These are phyloP conservation scores for Ditylenchus weischeri DNA, from an alignment of 2,888 invertebrate genomes.

Conservation along the genomic window DNA sequence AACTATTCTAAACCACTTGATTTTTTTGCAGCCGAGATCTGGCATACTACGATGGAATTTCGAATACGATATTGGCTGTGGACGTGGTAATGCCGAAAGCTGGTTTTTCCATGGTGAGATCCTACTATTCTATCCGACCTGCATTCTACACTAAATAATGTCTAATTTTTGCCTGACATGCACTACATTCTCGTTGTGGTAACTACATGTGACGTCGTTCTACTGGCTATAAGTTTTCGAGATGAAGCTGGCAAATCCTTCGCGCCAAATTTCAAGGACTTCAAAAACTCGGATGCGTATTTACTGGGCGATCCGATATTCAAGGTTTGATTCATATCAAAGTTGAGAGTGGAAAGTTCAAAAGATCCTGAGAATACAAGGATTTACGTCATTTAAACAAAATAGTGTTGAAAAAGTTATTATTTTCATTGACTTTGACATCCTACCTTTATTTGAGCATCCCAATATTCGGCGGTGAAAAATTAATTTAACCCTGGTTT, in stretches of 20 bases:
- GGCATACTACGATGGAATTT: slow-evolving; percentile 91
- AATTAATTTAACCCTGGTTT: slow-evolving; percentile 13
- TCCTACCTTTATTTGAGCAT: no score
- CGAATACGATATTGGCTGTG: slow-evolving; percentile 87
- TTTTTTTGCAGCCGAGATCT: slow-evolving; percentile 73
- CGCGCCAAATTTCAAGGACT: slow-evolving; percentile 8
- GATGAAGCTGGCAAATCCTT: slow-evolving; percentile 18
- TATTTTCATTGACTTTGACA: no score
- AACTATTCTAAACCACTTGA: background rate
- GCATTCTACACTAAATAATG: background rate
- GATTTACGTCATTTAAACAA: no score
- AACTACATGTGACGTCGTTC: slow-evolving; percentile 88
- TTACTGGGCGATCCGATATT: slow-evolving; percentile 3
- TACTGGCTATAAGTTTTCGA: slow-evolving; percentile 72
- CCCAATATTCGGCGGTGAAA: no score
- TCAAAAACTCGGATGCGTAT: slow-evolving; percentile 1
- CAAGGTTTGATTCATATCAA: background rate
- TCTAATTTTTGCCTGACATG: slow-evolving; percentile 68
- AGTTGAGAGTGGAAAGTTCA: background rate
- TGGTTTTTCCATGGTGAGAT: slow-evolving; percentile 53
- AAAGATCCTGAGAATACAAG: no score
- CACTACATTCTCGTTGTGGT: slow-evolving; percentile 84
- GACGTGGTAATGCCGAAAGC: slow-evolving; percentile 80
- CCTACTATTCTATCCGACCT: no score
- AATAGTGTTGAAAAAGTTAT: no score